Percentiles rank a stretch among this genome's conserved stretches.
Evolutionary conservation across 2,888 invertebrate species (phyloP).

Genomic region (Linyphia triangularis): DNA sequence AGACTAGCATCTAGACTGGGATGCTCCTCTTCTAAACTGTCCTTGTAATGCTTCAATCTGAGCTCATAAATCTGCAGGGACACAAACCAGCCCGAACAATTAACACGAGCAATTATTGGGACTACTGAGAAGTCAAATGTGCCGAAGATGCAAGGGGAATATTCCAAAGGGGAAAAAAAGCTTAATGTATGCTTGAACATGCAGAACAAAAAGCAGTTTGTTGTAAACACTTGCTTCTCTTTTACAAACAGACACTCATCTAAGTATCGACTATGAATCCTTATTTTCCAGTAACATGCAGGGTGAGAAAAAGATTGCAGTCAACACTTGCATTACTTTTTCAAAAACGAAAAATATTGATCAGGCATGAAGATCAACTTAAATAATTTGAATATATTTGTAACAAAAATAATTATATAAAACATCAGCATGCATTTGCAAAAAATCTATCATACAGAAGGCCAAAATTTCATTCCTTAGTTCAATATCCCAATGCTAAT

Average conservation of each 20-base stretch:
- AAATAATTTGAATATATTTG: constrained; percentile 9
- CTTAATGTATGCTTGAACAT: constrained; percentile 51
- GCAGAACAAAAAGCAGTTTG: constrained; percentile 37
- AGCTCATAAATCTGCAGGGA: constrained; percentile 87
- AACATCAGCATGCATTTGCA: not conserved
- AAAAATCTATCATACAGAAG: constrained; percentile 14
- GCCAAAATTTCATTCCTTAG: constrained; percentile 56
- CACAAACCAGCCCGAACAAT: constrained; percentile 63
- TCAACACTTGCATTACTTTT: too few species aligned
- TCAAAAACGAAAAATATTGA: too few species aligned
- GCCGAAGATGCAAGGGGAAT: constrained; percentile 70
- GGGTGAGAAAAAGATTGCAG: too few species aligned
- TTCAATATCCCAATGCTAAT: constrained; percentile 46
- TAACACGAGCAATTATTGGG: constrained; percentile 34
- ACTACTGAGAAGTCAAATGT: constrained; percentile 62
- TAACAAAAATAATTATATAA: not conserved
- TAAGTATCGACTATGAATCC: too few species aligned
- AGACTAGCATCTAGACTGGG: constrained; percentile 86
- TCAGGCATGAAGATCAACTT: constrained; percentile 11
- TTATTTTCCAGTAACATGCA: too few species aligned
- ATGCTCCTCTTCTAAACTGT: constrained; percentile 89
- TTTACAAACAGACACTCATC: too few species aligned
- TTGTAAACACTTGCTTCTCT: too few species aligned
- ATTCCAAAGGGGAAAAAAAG: constrained; percentile 45
- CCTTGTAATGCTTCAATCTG: constrained; percentile 90